Conservation (phyloP, 1,140 invertebrate species). For the Apis florea region DNA sequence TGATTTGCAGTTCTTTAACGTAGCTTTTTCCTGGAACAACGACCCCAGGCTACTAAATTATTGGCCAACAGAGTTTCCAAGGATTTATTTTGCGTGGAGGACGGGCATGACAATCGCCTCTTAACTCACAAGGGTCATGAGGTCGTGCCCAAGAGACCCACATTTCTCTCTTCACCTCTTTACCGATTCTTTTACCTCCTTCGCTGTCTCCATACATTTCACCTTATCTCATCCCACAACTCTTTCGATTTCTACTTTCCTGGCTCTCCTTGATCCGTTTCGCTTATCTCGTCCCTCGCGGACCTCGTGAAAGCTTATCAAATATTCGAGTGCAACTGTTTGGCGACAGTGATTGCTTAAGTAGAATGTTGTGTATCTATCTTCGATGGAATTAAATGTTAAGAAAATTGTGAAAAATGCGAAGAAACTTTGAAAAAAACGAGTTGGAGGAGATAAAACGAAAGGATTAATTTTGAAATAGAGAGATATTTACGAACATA, state of each 20-base stretch:
- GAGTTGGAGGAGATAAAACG: too few species aligned
- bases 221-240: neutral
- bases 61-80: constrained; percentile 19
- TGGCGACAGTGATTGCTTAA: neutral
- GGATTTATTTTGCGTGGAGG: constrained; percentile 47
- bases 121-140: constrained; percentile 42
- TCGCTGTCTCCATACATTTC: neutral
- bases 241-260: neutral
- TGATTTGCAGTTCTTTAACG: neutral
- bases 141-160: constrained; percentile 57
- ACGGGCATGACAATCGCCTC: constrained; percentile 31
- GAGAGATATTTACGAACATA: too few species aligned
- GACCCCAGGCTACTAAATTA: constrained; percentile 51
- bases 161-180: constrained; percentile 43
- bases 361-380: constrained; percentile 11
- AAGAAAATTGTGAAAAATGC: too few species aligned
- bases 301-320: neutral
- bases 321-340: constrained; percentile 2
- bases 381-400: neutral
- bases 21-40: constrained; percentile 7
- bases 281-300: constrained; percentile 2
- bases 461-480: too few species aligned
- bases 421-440: too few species aligned
- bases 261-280: neutral
- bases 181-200: constrained; percentile 7